Conservation (phyloP, 2,888 invertebrate species). For the Tricholauxania praeusta region DNA sequence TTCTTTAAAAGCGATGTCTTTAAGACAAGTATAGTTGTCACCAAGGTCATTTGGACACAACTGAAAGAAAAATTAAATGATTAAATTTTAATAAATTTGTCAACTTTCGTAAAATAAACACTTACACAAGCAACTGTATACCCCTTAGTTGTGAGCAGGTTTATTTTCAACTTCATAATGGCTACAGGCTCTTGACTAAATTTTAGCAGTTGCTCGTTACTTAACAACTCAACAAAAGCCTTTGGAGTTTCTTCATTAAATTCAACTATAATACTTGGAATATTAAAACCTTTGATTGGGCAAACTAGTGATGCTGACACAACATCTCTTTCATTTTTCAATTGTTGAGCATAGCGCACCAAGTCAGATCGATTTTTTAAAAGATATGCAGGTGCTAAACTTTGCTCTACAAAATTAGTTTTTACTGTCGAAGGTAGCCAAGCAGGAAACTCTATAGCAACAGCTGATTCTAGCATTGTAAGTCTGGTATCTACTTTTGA, state of each 20-base stretch:
- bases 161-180: conserved; percentile 45
- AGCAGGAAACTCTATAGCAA: conserved; percentile 61
- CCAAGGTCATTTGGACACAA: background rate
- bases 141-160: conserved; percentile 17
- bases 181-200: conserved; percentile 57
- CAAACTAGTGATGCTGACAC: conserved; percentile 53
- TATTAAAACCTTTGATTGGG: conserved; percentile 63
- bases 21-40: background rate
- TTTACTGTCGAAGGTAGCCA: conserved; percentile 46
- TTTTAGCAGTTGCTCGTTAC: conserved; percentile 54
- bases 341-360: conserved; percentile 48
- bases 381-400: conserved; percentile 57
- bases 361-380: conserved; percentile 54
- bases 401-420: conserved; percentile 51
- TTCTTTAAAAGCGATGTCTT: background rate
- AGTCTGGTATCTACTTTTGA: conserved; percentile 64
- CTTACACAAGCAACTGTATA: conserved; percentile 26
- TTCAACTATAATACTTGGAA: conserved; percentile 59
- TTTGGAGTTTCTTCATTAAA: conserved; percentile 26
- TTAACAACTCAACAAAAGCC: conserved; percentile 60
- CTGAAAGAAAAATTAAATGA: background rate
- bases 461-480: conserved; percentile 58
- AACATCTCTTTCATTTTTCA: conserved; percentile 52
- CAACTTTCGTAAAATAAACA: conserved; percentile 19
- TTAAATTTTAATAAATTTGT: background rate